Evolutionary conservation across 2,797 vertebrate genomes (phyloP).

Genomic region (Cossypha polioptera): DNA sequence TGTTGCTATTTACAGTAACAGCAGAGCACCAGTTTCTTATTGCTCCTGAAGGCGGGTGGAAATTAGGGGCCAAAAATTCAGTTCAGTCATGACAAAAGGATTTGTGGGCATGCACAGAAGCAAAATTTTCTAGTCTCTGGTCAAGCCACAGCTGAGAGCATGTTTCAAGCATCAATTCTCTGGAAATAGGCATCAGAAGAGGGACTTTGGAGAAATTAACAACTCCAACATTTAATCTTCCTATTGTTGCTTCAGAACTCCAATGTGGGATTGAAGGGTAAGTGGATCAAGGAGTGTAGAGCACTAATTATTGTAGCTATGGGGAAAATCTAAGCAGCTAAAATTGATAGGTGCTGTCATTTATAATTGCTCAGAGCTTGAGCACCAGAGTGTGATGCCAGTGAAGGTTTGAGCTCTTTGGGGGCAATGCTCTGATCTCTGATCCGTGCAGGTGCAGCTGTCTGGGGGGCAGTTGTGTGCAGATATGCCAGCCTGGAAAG

Average conservation of each 20-base stretch:
- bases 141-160: not conserved
- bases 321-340: not conserved
- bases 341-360: not conserved
- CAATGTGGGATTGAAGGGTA: not conserved
- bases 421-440: not conserved
- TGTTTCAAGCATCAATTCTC: not conserved
- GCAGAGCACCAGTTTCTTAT: not conserved
- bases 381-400: not conserved
- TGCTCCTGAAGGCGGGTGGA: not conserved
- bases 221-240: not conserved
- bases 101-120: not conserved
- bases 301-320: not conserved
- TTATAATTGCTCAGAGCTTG: not conserved
- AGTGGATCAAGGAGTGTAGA: not conserved
- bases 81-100: not conserved
- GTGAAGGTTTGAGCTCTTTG: not conserved
- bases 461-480: not conserved
- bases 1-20: not conserved
- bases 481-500: not conserved
- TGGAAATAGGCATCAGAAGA: not conserved
- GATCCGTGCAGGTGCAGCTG: not conserved
- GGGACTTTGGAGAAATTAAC: not conserved
- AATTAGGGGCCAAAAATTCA: not conserved
- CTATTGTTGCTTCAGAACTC: not conserved
- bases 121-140: not conserved